Base-by-base conservation (phyloP, 2,113 vertebrate genomes). In the Centropus unirufus region DNA sequence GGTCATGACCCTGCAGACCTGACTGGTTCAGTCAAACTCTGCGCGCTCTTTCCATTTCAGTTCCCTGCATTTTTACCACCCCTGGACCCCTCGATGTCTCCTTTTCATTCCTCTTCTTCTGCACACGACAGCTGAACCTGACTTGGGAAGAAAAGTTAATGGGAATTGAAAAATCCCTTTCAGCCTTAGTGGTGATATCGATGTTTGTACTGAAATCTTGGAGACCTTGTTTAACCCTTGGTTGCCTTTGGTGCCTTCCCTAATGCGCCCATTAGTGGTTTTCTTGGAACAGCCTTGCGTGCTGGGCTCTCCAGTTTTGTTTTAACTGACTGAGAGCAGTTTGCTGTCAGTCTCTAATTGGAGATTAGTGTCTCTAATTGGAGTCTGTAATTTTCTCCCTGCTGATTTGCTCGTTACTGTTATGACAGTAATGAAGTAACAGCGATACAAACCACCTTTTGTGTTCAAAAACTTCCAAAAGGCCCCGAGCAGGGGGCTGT, bases 201-300 rank as follows among this genome's bases (percentile, higher is more conserved):
- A 76, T 66, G 83, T 49, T 59, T 47, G 62, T 54, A 34, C 10
- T 63, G 81, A 85, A 79, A 34, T 73, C 58, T 24, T 3, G 0
- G 62, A 84, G 91, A 46, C 74, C 68, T 75, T 34, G 40, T 54
- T 95, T 93, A 93, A 91, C 74, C 83, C 85, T 82, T 87, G 87
- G 6, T 49, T 61, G 87, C 57, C 39, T n/a, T 29, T 40, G 27
- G 46, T 47, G 47, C 54, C 80, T 59, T 70, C 69, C 73, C 44
- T 55, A 8, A 57, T 59, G 69, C 1, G 1, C 73, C 76, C 80
- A 23, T 67, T 34, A 52, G 62, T 70, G 61, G 6, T 83, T 11
- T 34, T 26, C 77, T 40, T 63, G 66, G 66, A 70, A 8, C 61
- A 34, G 0, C 2, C 44, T 1, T 9, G 57, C 2, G 0, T 59